Evolutionary conservation across 37 sponge, comb jelly and placozoan species (phyloP).

Genomic region (Theonella swinhoei): DNA sequence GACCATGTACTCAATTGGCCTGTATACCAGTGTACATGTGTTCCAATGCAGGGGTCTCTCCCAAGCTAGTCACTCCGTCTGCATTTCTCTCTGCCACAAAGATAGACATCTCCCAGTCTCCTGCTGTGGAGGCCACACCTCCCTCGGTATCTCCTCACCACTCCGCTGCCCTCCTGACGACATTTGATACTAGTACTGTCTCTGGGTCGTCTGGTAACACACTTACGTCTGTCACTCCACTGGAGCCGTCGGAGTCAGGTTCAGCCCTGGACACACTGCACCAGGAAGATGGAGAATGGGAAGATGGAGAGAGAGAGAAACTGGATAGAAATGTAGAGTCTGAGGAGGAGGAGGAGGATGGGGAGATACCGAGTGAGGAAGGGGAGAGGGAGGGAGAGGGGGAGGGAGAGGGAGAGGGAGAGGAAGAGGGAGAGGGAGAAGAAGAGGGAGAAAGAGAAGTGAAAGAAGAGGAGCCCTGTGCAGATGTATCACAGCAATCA

Average conservation of each 20-base stretch:
- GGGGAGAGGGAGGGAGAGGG: neutral
- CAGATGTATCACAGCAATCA: neutral
- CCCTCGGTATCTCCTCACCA: conserved; percentile 1
- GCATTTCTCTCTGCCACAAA: conserved; percentile 15
- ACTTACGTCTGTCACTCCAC: neutral
- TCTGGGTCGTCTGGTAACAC: neutral
- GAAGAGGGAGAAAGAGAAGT: neutral
- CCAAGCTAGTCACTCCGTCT: conserved; percentile 57
- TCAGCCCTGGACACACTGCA: neutral
- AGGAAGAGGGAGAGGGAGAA: neutral
- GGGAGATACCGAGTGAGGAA: conserved; percentile 5
- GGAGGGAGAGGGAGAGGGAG: conserved; percentile 7
- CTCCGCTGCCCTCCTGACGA: neutral
- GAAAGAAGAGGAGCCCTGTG: neutral
- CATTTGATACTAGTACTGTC: neutral
- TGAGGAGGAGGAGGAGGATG: conserved; percentile 9
- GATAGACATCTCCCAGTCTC: neutral
- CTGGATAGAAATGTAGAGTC: neutral
- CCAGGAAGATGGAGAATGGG: neutral
- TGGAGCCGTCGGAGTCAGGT: neutral
- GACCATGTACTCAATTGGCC: no score
- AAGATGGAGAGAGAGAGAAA: neutral
- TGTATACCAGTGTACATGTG: no score
- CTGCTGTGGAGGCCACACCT: neutral
- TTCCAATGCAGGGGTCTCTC: conserved; percentile 6